Percentiles rank a stretch among this genome's conserved stretches.
Evolutionary conservation across 2,797 vertebrate genomes (phyloP).

Genomic region (Gymnodraco acuticeps): DNA sequence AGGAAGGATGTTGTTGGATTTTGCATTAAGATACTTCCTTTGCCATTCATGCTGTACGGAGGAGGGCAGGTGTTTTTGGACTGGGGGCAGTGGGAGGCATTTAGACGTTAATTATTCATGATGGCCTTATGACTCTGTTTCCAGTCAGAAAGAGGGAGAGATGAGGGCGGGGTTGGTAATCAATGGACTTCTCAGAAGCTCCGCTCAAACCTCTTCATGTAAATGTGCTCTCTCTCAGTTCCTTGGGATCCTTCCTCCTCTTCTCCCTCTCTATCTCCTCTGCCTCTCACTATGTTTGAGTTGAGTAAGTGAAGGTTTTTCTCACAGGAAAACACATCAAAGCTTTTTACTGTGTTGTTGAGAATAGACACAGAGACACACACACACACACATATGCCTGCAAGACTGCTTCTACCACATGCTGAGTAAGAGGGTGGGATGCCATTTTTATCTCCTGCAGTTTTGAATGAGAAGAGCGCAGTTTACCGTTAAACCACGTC

Average conservation of each 20-base stretch:
- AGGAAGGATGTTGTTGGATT: neutral
- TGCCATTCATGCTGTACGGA: slow-evolving; percentile 23
- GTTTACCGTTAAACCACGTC: neutral
- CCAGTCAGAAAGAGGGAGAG: slow-evolving; percentile 54
- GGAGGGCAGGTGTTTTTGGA: slow-evolving; percentile 61
- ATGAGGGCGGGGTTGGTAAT: slow-evolving; percentile 68
- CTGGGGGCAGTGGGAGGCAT: slow-evolving; percentile 53
- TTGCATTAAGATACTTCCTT: slow-evolving; percentile 15
- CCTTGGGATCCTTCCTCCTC: neutral
- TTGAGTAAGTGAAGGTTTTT: slow-evolving; percentile 35
- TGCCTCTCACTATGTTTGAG: slow-evolving; percentile 40
- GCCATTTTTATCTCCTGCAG: slow-evolving; percentile 14
- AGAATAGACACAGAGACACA: slow-evolving; percentile 31
- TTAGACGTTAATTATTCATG: slow-evolving; percentile 81
- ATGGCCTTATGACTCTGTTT: slow-evolving; percentile 64
- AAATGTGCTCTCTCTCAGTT: slow-evolving; percentile 28
- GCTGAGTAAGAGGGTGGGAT: slow-evolving; percentile 14
- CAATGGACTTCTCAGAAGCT: slow-evolving; percentile 80
- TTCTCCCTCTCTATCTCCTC: neutral
- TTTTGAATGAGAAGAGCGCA: neutral
- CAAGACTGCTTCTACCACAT: slow-evolving; percentile 23
- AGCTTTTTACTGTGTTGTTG: slow-evolving; percentile 41
- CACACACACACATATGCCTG: slow-evolving; percentile 2
- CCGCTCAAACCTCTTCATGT: slow-evolving; percentile 50
- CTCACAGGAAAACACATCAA: slow-evolving; percentile 51